A percentile compares a stretch with the other conserved stretches of the same genome.
Evolutionary conservation across 2,113 vertebrate genomes (phyloP).

Genomic region (Channa argus): DNA sequence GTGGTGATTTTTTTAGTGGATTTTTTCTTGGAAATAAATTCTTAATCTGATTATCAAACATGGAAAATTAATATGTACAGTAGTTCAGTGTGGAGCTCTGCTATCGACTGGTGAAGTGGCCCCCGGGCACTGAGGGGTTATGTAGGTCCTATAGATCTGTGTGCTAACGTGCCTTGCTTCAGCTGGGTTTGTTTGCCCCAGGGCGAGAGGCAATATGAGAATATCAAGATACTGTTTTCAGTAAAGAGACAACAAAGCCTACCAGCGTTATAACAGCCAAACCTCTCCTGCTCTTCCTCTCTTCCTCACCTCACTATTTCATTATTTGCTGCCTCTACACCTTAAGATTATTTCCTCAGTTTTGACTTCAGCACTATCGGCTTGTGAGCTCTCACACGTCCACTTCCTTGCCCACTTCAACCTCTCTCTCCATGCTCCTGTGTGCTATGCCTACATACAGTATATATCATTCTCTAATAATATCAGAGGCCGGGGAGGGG

Average conservation of each 20-base stretch:
- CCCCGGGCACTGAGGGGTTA: constrained; percentile 11
- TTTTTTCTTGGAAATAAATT: neutral
- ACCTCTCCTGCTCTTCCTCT: neutral
- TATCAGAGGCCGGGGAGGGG: constrained; percentile 45
- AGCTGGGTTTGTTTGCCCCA: constrained; percentile 19
- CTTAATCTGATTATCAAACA: constrained; percentile 3
- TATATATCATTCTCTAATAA: constrained; percentile 62
- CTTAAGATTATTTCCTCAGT: constrained; percentile 51
- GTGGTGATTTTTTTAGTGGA: too few species aligned
- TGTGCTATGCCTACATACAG: constrained; percentile 16
- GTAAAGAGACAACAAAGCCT: constrained; percentile 36
- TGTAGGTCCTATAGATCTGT: constrained; percentile 34
- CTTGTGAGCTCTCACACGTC: constrained; percentile 34
- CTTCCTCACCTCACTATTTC: constrained; percentile 20
- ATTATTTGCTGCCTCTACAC: constrained; percentile 58
- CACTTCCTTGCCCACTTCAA: constrained; percentile 7
- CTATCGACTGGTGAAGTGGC: constrained; percentile 19
- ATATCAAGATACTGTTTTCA: constrained; percentile 41
- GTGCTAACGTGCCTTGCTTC: constrained; percentile 32
- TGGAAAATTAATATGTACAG: constrained; percentile 23
- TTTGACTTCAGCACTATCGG: constrained; percentile 42
- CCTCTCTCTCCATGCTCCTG: neutral
- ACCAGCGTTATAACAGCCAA: constrained; percentile 38
- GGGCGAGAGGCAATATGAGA: constrained; percentile 34
- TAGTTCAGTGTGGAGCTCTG: neutral